phyloP scores from a whole-genome alignment of 2,888 invertebrate genomes.

The Palloptera scutellata region DNA sequence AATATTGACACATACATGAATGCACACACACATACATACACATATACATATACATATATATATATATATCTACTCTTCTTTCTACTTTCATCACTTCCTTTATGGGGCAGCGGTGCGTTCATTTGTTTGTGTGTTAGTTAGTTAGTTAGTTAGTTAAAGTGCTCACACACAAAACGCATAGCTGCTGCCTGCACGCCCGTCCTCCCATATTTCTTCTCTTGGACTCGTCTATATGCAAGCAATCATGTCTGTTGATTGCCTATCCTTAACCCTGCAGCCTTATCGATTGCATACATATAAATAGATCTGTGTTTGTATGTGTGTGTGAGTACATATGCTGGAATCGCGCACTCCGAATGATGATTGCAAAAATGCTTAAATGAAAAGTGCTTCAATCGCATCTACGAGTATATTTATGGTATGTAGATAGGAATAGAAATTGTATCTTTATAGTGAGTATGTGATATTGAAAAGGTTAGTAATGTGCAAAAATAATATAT shows the following conservation, averaged over 20 bases:
- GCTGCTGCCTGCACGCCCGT: too few species aligned
- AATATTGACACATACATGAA: not conserved
- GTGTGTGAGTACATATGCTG: not conserved
- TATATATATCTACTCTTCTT: slow-evolving; percentile 19
- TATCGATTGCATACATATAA: not conserved
- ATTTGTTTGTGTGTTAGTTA: too few species aligned
- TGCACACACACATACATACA: not conserved
- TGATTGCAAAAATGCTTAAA: slow-evolving; percentile 20
- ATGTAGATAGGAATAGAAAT: too few species aligned
- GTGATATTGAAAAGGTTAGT: too few species aligned
- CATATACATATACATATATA: not conserved
- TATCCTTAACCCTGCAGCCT: slow-evolving; percentile 17
- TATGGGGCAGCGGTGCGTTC: not conserved
- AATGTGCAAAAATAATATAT: too few species aligned
- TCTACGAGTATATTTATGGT: too few species aligned
- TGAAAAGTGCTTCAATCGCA: not conserved
- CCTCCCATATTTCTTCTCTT: too few species aligned
- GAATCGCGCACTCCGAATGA: not conserved
- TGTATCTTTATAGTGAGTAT: too few species aligned
- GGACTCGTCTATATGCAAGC: too few species aligned
- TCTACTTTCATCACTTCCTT: slow-evolving; percentile 2
- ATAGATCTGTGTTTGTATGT: slow-evolving; percentile 22
- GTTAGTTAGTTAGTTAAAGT: too few species aligned
- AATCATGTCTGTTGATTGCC: slow-evolving; percentile 29
- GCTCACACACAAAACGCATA: too few species aligned